Evolutionary conservation across 2,888 invertebrate genomes (phyloP), one percentile per base, ranked within the genome.

Genomic region (Drosophila kuntzei): DNA sequence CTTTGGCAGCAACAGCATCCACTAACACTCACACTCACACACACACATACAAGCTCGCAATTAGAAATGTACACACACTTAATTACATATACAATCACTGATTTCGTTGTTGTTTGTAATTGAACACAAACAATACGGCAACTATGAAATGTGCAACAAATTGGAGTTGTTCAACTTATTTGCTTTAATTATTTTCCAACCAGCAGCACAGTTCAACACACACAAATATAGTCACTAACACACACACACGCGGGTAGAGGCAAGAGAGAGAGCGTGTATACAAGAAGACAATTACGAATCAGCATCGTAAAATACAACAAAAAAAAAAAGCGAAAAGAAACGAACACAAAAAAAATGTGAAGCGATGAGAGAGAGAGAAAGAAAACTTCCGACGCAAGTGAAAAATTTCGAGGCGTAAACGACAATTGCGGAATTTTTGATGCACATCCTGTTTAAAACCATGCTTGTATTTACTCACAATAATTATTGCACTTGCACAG

Each of bases 261-360:
- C 39, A 59, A 59, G 69, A 62, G 71, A 79, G 82, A 55, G 59
- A 71, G 65, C 62, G 65, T 79, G 87, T 88, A 83, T 72, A 88
- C 88, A 88, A 83, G 71, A 76, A 76, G 87, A 82, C 81, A 82
- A 82, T 82, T 86, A 88, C 83, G 89, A 83, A 84, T 80, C 87
- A 82, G 82, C 82, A 83, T 87, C 82, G 88, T 85, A 71, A 83
- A 73, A 79, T 79, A 82, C 79, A 82, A 79, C 61, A 84, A 85
- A 82, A 80, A 69, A 60, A 60, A 69, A 51, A n/a, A n/a, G n/a
- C n/a, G n/a, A n/a, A n/a, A n/a, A n/a, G n/a, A n/a, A 27, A 27
- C 27, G 27, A 27, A 27, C n/a, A 34, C 76, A 76, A 78, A 79
- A 68, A 57, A 61, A 70, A 53, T 41, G 25, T 54, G 51, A 70